Percentiles rank a stretch among this genome's conserved stretches.
phyloP scores from a whole-genome alignment of 1,140 invertebrate species.

The Schlechtendalia chinensis region DNA sequence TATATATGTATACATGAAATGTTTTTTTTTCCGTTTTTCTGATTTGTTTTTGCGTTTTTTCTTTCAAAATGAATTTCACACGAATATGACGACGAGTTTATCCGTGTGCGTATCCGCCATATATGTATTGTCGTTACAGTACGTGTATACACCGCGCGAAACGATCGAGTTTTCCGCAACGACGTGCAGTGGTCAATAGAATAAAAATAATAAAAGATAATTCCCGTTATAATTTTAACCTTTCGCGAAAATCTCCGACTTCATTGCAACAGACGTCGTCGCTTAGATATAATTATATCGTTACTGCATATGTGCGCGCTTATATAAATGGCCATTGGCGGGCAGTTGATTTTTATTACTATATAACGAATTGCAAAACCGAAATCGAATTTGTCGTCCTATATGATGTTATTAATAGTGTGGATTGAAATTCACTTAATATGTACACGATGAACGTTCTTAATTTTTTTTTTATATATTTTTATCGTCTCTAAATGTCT shows the following conservation, averaged over 20 bases:
- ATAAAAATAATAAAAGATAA: background rate
- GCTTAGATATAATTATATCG: background rate
- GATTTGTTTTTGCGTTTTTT: background rate
- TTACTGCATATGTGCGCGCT: background rate
- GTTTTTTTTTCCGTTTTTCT: background rate
- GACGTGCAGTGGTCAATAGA: background rate
- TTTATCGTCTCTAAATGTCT: background rate
- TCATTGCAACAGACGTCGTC: background rate
- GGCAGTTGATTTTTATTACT: slow-evolving; percentile 5
- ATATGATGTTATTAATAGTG: background rate
- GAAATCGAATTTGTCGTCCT: slow-evolving; percentile 17
- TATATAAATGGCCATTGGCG: background rate
- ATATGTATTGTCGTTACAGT: background rate
- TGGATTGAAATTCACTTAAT: slow-evolving; percentile 1
- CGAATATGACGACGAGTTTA: too few relatives aligned
- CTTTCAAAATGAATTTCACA: background rate
- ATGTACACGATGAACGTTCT: background rate
- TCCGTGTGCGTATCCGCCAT: too few relatives aligned
- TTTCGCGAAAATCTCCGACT: background rate
- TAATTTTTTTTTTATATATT: slow-evolving; percentile 22
- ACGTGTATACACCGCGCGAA: too few relatives aligned
- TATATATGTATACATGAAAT: background rate
- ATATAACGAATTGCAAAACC: slow-evolving; percentile 17
- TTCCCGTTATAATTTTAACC: background rate
- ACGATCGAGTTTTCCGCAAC: slow-evolving; percentile 10